phyloP scores from a whole-genome alignment of 2,888 invertebrate species.

The Hypercompe scribonia region DNA sequence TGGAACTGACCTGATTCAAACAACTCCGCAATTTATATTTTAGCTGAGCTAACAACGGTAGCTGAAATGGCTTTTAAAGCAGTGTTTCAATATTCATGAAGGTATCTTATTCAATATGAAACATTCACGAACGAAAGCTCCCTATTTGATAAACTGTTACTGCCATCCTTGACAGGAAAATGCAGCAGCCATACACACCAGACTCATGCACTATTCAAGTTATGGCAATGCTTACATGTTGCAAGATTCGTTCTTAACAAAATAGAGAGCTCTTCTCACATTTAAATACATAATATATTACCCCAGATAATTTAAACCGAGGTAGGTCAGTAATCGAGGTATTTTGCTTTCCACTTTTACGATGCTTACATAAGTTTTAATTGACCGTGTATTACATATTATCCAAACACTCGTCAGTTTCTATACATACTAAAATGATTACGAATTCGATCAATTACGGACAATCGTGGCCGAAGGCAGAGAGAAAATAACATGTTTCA shows the following conservation, averaged over 20 bases:
- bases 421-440: slow-evolving; percentile 7
- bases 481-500: slow-evolving; percentile 5
- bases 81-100: not conserved
- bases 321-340: slow-evolving; percentile 8
- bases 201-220: not conserved
- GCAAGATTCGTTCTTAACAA: not conserved
- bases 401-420: slow-evolving; percentile 9
- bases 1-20: not conserved
- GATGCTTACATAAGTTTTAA: slow-evolving; percentile 20
- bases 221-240: not conserved
- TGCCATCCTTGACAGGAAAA: not conserved
- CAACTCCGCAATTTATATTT: too few species aligned
- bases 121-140: not conserved
- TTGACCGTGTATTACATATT: slow-evolving; percentile 10
- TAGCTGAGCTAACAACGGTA: not conserved
- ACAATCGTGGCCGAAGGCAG: slow-evolving; percentile 1
- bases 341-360: slow-evolving; percentile 19
- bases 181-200: not conserved
- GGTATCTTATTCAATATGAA: not conserved
- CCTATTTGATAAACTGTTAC: not conserved
- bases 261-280: not conserved
- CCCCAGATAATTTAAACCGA: not conserved
- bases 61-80: not conserved
- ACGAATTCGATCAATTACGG: slow-evolving; percentile 12
- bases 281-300: not conserved